These are phyloP conservation scores for Aramus guarauna DNA, from an alignment of 2,113 vertebrate genomes.

Conservation along the genomic window DNA sequence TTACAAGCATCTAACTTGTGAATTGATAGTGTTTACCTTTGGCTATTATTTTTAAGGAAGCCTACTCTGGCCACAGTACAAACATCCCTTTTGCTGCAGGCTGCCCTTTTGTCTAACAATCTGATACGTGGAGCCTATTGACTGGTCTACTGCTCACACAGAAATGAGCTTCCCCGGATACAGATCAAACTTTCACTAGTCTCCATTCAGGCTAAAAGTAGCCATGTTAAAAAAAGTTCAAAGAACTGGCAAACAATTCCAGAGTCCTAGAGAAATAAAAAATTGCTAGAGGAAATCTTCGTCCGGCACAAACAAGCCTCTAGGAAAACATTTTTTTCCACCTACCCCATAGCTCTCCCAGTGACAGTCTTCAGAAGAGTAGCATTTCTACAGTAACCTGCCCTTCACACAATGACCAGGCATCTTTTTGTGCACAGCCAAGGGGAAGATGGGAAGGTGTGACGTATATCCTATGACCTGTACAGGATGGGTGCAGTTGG, in stretches of 20 bases:
- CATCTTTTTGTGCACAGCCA: background rate
- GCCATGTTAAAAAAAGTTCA: background rate
- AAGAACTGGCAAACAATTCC: background rate
- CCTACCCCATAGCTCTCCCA: background rate
- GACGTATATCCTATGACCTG: background rate
- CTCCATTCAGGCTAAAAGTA: background rate
- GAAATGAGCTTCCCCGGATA: background rate
- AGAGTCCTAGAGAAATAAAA: background rate
- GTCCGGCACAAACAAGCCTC: background rate
- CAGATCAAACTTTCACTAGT: slow-evolving; percentile 1
- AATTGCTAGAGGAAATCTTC: background rate
- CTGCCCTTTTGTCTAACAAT: slow-evolving; percentile 18
- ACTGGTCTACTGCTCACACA: background rate
- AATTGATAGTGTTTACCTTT: slow-evolving; percentile 25
- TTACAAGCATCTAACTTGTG: slow-evolving; percentile 32
- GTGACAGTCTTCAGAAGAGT: background rate
- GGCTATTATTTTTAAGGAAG: slow-evolving; percentile 44
- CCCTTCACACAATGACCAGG: background rate
- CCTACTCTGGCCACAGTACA: background rate
- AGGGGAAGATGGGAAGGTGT: background rate
- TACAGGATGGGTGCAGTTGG: slow-evolving; percentile 24
- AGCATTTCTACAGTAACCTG: background rate
- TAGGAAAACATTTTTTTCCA: background rate
- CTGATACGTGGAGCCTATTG: background rate
- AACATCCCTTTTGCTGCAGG: slow-evolving; percentile 41